Evolutionary conservation across 1,140 invertebrate species (phyloP).

Genomic region (Drosophila lowei): DNA sequence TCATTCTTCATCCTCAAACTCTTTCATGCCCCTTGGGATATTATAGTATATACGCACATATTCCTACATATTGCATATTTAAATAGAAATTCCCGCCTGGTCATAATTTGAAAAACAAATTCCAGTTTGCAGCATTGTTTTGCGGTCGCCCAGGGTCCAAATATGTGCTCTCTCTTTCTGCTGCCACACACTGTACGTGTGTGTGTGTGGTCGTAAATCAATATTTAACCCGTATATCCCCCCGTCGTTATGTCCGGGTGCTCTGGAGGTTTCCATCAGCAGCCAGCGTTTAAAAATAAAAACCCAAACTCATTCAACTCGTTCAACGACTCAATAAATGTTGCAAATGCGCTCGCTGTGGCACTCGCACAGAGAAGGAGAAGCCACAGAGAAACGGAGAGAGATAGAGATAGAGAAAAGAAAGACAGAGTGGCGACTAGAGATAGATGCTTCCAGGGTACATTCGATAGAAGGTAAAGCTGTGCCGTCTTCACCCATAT

Average conservation of each 20-base stretch:
- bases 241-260: conserved; percentile 60
- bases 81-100: conserved; percentile 51
- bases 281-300: conserved; percentile 72
- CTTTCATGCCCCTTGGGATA: background rate
- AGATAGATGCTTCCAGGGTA: too few species aligned
- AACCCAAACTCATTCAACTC: conserved; percentile 80
- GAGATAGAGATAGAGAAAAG: background rate
- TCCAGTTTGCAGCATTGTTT: conserved; percentile 51
- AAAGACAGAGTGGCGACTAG: background rate
- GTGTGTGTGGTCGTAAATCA: conserved; percentile 70
- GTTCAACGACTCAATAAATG: conserved; percentile 80
- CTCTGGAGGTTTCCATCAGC: conserved; percentile 30
- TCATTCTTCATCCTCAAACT: background rate
- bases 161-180: conserved; percentile 3
- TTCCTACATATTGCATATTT: conserved; percentile 18
- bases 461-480: too few species aligned
- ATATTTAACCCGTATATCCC: conserved; percentile 69
- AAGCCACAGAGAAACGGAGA: background rate
- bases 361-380: conserved; percentile 43
- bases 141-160: conserved; percentile 31
- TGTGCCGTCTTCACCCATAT: conserved; percentile 11
- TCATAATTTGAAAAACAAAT: conserved; percentile 62
- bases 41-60: too few species aligned
- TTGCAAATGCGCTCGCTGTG: conserved; percentile 73
- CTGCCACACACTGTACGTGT: conserved; percentile 2